Evolutionary conservation across 2,888 invertebrate genomes (phyloP).

Genomic region (Epirrhoe alternata): DNA sequence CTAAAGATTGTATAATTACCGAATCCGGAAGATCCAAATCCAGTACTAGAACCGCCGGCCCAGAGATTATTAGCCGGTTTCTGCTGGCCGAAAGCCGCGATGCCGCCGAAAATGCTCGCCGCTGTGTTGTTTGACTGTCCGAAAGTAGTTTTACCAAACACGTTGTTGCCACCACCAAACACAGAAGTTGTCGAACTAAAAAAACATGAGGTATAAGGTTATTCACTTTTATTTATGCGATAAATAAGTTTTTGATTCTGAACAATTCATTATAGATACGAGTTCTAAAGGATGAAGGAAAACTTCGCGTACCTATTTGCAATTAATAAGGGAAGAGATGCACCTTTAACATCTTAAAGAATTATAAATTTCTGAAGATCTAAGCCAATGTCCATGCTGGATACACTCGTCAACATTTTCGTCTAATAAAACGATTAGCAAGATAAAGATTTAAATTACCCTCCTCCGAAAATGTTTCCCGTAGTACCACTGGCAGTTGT

Average conservation of each 20-base stretch:
- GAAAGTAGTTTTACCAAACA: conserved; percentile 73
- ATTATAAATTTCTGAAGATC: too few species aligned
- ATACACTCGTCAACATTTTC: too few species aligned
- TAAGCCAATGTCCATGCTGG: too few species aligned
- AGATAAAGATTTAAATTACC: conserved; percentile 51
- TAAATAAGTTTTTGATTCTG: too few species aligned
- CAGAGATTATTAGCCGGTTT: conserved; percentile 67
- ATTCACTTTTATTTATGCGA: too few species aligned
- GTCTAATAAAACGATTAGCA: too few species aligned
- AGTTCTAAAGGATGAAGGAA: too few species aligned
- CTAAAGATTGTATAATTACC: conserved; percentile 57
- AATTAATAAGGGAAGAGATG: too few species aligned
- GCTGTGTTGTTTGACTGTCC: conserved; percentile 65
- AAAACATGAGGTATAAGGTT: not conserved
- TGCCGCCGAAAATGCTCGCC: conserved; percentile 68
- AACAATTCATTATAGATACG: too few species aligned
- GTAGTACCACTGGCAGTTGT: conserved; percentile 61
- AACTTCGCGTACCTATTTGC: too few species aligned
- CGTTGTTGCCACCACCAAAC: conserved; percentile 65
- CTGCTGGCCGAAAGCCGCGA: conserved; percentile 55
- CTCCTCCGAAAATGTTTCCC: conserved; percentile 72
- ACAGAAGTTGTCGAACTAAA: conserved; percentile 62
- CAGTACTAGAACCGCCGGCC: conserved; percentile 61
- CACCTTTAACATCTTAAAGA: too few species aligned
- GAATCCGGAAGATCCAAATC: conserved; percentile 70